phyloP scores from a whole-genome alignment of 2,797 vertebrate species.

The Enteromius trimaculatus region DNA sequence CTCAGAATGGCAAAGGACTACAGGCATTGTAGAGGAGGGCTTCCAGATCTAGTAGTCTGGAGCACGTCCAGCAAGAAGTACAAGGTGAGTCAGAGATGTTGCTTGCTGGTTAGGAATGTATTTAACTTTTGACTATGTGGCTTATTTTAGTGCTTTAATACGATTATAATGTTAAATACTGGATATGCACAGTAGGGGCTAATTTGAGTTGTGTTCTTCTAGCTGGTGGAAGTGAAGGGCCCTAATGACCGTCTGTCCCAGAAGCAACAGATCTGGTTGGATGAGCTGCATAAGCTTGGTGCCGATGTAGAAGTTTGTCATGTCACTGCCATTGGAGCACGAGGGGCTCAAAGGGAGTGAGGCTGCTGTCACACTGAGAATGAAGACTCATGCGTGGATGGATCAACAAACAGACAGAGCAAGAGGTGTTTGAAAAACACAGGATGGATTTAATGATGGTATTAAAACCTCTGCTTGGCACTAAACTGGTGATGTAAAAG shows the following conservation, averaged over 20 bases:
- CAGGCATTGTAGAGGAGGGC: slow-evolving; percentile 88
- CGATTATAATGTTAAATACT: not conserved
- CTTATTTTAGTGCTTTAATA: not conserved
- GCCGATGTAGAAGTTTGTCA: slow-evolving; percentile 94
- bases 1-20: slow-evolving; percentile 85
- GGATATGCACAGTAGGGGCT: not conserved
- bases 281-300: slow-evolving; percentile 86
- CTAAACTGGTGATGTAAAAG: not conserved
- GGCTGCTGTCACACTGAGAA: slow-evolving; percentile 6
- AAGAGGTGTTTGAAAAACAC: not conserved
- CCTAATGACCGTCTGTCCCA: slow-evolving; percentile 91
- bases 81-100: slow-evolving; percentile 79
- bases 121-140: not conserved
- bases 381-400: not conserved
- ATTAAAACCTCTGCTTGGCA: slow-evolving; percentile 2
- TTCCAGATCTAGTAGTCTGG: slow-evolving; percentile 97
- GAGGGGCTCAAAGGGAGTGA: slow-evolving; percentile 75
- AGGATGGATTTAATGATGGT: not conserved
- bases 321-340: slow-evolving; percentile 84
- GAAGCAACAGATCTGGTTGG: slow-evolving; percentile 96
- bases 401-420: not conserved
- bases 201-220: slow-evolving; percentile 27
- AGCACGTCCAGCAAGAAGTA: slow-evolving; percentile 72
- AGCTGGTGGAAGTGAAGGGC: slow-evolving; percentile 98
- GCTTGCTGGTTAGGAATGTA: not conserved